Percentiles rank a stretch among this genome's conserved stretches.
phyloP scores from a whole-genome alignment of 2,888 invertebrate genomes.

The Aphidoletes aphidimyza region DNA sequence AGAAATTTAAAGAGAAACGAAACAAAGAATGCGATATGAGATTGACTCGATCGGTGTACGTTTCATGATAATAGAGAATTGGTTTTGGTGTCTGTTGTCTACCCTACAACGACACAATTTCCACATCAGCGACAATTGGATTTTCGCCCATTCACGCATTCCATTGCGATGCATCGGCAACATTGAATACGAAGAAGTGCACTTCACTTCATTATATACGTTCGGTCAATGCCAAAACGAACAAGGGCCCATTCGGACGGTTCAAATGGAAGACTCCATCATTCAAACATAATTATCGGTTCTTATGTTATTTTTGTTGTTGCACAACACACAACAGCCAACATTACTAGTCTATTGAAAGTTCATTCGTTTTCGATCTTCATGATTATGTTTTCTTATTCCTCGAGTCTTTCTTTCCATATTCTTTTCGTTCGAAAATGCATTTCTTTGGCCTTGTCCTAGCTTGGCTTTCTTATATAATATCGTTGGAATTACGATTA shows the following conservation, averaged over 20 bases:
- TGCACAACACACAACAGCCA: constrained; percentile 23
- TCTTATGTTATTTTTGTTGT: constrained; percentile 17
- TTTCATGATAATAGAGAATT: too few relatives aligned
- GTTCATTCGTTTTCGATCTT: constrained; percentile 9
- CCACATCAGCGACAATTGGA: neutral
- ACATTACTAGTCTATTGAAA: constrained; percentile 8
- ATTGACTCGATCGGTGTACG: too few relatives aligned
- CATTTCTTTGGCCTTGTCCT: neutral
- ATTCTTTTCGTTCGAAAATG: neutral
- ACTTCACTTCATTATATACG: neutral
- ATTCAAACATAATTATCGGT: constrained; percentile 38
- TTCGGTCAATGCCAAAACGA: neutral
- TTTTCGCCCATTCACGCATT: neutral
- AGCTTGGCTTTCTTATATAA: neutral
- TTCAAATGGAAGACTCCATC: neutral
- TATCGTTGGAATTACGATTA: neutral
- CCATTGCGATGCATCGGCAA: neutral
- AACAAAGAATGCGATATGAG: too few relatives aligned
- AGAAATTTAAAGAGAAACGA: too few relatives aligned
- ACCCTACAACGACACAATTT: neutral
- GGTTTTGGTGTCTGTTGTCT: too few relatives aligned
- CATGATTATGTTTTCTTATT: neutral
- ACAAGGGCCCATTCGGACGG: neutral
- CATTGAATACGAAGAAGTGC: neutral
- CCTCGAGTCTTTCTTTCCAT: neutral